A percentile compares a stretch with the other conserved stretches of the same genome.
Evolutionary conservation across 2,113 vertebrate species (phyloP).

Genomic region (Coturnix japonica): DNA sequence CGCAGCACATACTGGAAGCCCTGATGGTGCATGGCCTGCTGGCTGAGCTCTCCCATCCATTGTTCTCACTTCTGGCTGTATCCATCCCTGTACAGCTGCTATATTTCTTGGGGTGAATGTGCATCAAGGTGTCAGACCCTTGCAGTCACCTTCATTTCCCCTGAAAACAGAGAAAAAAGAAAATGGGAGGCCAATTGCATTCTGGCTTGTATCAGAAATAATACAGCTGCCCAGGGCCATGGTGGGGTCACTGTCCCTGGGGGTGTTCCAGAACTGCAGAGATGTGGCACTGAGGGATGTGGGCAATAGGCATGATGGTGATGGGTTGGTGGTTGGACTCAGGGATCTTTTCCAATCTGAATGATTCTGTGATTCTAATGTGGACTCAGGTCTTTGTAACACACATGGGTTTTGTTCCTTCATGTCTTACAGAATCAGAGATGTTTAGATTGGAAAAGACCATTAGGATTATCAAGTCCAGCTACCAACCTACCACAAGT

Average conservation of each 20-base stretch:
- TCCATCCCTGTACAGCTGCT: not conserved
- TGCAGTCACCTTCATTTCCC: not conserved
- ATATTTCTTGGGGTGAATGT: not conserved
- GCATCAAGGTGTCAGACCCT: not conserved
- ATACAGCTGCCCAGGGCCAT: no score
- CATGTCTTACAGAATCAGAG: not conserved
- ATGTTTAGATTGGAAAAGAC: not conserved
- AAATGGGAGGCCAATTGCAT: not conserved
- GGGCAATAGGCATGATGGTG: no score
- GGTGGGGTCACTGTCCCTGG: no score
- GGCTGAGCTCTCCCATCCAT: rapidly evolving
- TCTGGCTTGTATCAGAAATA: no score
- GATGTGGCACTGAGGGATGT: no score
- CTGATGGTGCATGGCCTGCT: not conserved
- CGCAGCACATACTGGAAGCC: slow-evolving; percentile 6
- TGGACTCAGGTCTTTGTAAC: not conserved
- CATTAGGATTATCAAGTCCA: not conserved
- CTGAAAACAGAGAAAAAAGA: not conserved
- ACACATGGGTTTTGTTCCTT: not conserved
- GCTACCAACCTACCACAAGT: not conserved
- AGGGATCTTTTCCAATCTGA: no score
- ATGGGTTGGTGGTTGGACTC: no score
- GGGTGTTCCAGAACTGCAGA: no score
- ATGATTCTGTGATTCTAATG: rapidly evolving
- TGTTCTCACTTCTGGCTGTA: not conserved